Evolutionary conservation across 2,113 vertebrate species (phyloP).

Genomic region (Montifringilla adamsi): DNA sequence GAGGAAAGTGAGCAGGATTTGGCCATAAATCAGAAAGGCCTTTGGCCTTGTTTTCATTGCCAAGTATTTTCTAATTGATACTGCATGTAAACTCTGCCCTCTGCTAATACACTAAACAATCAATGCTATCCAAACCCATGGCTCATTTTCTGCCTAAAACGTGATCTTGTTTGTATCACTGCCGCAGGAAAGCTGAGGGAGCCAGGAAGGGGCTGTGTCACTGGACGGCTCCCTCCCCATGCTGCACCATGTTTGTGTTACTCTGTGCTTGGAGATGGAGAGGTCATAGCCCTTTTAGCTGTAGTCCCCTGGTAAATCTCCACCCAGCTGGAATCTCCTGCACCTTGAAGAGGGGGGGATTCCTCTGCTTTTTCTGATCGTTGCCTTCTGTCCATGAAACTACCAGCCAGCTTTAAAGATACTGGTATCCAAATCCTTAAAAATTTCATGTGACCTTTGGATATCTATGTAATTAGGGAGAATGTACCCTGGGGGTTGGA

Average conservation of each 20-base stretch:
- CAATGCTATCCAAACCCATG: background rate
- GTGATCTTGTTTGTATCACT: constrained; percentile 8
- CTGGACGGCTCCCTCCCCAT: background rate
- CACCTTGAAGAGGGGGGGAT: background rate
- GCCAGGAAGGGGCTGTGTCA: background rate
- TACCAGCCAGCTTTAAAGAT: constrained; percentile 1
- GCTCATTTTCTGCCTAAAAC: background rate
- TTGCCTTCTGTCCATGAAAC: background rate
- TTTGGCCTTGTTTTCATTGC: constrained; percentile 25
- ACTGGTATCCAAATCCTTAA: background rate
- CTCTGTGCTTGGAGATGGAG: background rate
- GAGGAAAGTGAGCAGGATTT: constrained; percentile 35
- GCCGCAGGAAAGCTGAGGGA: background rate
- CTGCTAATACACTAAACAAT: constrained; percentile 32
- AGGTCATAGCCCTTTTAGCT: background rate
- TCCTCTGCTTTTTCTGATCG: background rate
- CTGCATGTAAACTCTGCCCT: constrained; percentile 56
- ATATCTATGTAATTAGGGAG: background rate
- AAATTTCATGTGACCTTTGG: background rate
- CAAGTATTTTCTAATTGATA: constrained; percentile 53
- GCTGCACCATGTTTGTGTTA: background rate
- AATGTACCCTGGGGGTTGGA: background rate
- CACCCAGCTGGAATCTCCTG: background rate
- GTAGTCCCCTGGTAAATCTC: background rate
- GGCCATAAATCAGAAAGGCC: background rate